Percentiles rank a stretch among this genome's conserved stretches.
Conservation (phyloP, 2,113 vertebrate species). For the Spea multiplicata region DNA sequence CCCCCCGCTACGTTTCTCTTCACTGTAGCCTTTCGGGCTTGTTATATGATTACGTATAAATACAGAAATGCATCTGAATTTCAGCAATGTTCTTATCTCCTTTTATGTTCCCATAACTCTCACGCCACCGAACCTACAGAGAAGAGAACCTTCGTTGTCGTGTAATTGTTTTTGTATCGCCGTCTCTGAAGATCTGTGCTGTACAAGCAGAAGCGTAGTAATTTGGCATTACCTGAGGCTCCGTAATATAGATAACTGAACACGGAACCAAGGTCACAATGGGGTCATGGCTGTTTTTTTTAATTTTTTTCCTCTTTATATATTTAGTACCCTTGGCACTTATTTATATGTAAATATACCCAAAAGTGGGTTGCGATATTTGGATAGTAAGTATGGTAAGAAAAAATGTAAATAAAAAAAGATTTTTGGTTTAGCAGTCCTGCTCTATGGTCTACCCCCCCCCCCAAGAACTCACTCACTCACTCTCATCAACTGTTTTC, state of each 20-base stretch:
- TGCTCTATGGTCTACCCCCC: no score
- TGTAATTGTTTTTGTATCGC: not conserved
- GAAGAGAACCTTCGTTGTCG: not conserved
- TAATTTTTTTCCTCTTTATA: no score
- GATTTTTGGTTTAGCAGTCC: no score
- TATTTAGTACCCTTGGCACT: no score
- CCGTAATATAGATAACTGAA: not conserved
- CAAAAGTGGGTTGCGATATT: no score
- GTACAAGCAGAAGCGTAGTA: not conserved
- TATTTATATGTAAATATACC: no score
- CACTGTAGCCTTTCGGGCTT: not conserved
- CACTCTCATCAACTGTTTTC: no score
- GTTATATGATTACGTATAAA: not conserved
- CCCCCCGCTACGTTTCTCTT: not conserved
- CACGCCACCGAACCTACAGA: not conserved
- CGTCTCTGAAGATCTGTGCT: not conserved
- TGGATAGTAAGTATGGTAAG: no score
- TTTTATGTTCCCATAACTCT: slow-evolving; percentile 1
- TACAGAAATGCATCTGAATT: not conserved
- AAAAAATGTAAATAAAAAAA: no score
- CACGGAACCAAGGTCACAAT: slow-evolving; percentile 13
- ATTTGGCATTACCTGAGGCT: slow-evolving; percentile 17
- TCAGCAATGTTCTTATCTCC: not conserved
- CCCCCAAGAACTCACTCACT: no score
- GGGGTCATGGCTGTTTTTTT: not conserved